Evolutionary conservation across 1,140 invertebrate species (phyloP).

Genomic region (Proctacanthus coquilletti): DNA sequence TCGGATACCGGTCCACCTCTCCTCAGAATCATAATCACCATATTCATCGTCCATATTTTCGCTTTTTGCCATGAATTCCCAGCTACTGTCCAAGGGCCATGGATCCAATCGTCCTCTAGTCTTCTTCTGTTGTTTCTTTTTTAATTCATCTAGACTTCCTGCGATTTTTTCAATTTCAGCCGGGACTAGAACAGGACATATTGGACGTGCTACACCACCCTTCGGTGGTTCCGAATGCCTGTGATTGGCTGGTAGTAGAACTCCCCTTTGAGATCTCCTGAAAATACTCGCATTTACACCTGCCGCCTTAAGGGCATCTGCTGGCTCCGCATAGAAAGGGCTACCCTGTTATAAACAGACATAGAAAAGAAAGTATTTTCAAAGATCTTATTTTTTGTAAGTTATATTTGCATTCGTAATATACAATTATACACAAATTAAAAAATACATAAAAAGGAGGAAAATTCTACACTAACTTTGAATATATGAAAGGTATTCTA

Average conservation of each 20-base stretch:
- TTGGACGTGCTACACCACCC: slow-evolving; percentile 12
- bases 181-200: slow-evolving; percentile 14
- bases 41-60: slow-evolving; percentile 8
- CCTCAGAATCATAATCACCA: slow-evolving; percentile 12
- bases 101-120: slow-evolving; percentile 35
- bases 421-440: too few relatives aligned
- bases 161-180: slow-evolving; percentile 23
- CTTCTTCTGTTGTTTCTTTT: slow-evolving; percentile 20
- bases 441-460: too few relatives aligned
- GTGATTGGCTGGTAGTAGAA: slow-evolving; percentile 29
- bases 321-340: slow-evolving; percentile 84
- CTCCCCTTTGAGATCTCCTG: slow-evolving; percentile 19
- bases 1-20: slow-evolving; percentile 13
- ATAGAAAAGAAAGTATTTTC: too few relatives aligned
- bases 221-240: slow-evolving; percentile 41
- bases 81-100: slow-evolving; percentile 73
- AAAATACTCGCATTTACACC: slow-evolving; percentile 32
- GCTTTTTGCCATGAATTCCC: slow-evolving; percentile 64
- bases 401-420: too few relatives aligned
- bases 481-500: too few relatives aligned
- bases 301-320: slow-evolving; percentile 53
- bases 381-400: too few relatives aligned
- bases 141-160: slow-evolving; percentile 25
- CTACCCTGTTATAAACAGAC: too few relatives aligned
- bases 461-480: too few relatives aligned